Percentiles rank a stretch among this genome's conserved stretches.
These are phyloP conservation scores for Nomia melanderi DNA, from an alignment of 1,140 invertebrate genomes.

Conservation along the genomic window DNA sequence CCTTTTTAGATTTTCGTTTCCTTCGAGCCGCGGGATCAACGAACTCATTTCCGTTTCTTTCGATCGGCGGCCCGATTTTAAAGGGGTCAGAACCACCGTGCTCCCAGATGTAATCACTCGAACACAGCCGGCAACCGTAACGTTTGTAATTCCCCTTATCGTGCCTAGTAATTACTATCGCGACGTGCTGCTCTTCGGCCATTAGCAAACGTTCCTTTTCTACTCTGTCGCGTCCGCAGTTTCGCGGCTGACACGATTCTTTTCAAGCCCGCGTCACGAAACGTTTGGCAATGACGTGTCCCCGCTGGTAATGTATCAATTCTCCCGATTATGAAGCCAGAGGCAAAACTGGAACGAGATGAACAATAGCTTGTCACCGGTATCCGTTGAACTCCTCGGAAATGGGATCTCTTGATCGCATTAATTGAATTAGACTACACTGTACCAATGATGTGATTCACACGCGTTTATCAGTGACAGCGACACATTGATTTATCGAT, in stretches of 20 bases:
- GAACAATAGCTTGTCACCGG: no score
- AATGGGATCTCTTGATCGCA: no score
- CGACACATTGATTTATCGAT: no score
- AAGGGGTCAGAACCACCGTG: conserved; percentile 39
- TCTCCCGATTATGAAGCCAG: no score
- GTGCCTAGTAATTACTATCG: conserved; percentile 20
- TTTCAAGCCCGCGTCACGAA: neutral
- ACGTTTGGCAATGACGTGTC: no score
- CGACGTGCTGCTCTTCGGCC: neutral
- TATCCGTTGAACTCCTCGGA: no score
- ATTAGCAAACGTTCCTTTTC: neutral
- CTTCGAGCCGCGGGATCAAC: neutral
- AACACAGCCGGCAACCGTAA: neutral
- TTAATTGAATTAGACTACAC: no score
- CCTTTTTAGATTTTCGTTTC: conserved; percentile 14
- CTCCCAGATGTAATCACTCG: conserved; percentile 46
- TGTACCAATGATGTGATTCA: no score
- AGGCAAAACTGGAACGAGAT: no score
- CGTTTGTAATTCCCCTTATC: conserved; percentile 39
- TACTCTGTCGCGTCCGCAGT: neutral
- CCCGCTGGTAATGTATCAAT: no score
- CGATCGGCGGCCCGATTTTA: conserved; percentile 40
- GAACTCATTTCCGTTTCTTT: conserved; percentile 36
- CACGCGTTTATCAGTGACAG: no score
- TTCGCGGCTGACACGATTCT: neutral